Base-by-base conservation (phyloP, 2,113 vertebrate genomes). In the Amazona vittata region DNA sequence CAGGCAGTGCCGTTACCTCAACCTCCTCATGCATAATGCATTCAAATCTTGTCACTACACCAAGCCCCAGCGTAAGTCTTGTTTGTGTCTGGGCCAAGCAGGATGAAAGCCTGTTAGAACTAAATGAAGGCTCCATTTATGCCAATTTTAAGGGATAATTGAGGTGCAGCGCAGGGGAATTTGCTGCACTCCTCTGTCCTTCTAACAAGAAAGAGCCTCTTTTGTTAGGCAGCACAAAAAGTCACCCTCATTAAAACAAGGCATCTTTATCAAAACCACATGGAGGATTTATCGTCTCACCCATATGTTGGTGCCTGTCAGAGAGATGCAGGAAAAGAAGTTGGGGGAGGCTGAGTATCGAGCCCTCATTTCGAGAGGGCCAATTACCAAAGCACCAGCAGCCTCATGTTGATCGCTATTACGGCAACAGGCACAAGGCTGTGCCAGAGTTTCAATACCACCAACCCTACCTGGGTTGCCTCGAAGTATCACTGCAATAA, bases 71-170 rank as follows among this genome's bases (percentile, higher is more conserved):
- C 5, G 2, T 2, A 39, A 63, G 81, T 24, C 49, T 8, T 65
- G 83, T 90, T 93, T 97, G 94, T 94, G 92, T 67, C 86, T 33
- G 73, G 94, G 77, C 91, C 83, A 77, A 90, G 83, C 86, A 91
- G 87, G 94, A 95, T 95, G 94, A 87, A 96, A 95, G 94, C 83
- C 92, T 12, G 46, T 71, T 84, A 88, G 91, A 96, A 74, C 52
- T 47, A 41, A 95, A 86, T 5, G 78, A 78, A 92, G 92, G 78
- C 93, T 86, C 50, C 80, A 6, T 63, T 90, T 43, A 21, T 93
- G 96, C 89, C 94, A 46, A 60, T 77, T 95, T 92, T 70, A 50
- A 93, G 91, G 75, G 90, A 90, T 83, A 93, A 96, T 63, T 86
- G 95, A 97, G 91, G 94, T 71, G 83, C 91, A 19, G 67, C 52